Percentiles rank a stretch among this genome's conserved stretches.
These are phyloP conservation scores for Coleophora flavipennella DNA, from an alignment of 2,888 invertebrate species.

Conservation along the genomic window DNA sequence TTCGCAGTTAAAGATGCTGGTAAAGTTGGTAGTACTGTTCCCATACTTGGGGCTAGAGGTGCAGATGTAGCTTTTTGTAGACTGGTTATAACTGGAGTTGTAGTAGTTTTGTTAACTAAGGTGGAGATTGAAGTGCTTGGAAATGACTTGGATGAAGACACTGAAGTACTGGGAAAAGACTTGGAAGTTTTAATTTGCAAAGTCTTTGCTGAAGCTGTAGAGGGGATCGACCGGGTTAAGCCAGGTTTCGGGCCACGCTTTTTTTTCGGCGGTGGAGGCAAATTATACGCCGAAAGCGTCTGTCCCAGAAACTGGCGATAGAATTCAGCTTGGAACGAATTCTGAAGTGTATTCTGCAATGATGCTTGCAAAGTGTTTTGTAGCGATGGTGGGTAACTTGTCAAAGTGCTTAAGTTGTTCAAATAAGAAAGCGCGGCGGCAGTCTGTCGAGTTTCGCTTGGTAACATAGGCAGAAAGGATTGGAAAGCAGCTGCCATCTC, in stretches of 20 bases:
- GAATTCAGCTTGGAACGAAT: constrained; percentile 58
- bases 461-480: constrained; percentile 47
- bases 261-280: constrained; percentile 50
- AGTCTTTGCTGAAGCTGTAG: constrained; percentile 16
- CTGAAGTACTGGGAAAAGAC: background rate
- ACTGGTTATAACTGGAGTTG: constrained; percentile 24
- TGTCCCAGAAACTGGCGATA: constrained; percentile 53
- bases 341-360: constrained; percentile 40
- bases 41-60: constrained; percentile 48
- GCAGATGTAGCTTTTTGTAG: constrained; percentile 35
- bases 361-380: constrained; percentile 43
- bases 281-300: constrained; percentile 36
- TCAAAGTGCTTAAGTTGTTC: constrained; percentile 47
- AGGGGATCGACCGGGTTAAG: background rate
- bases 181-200: constrained; percentile 20
- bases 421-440: constrained; percentile 53
- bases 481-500: constrained; percentile 55
- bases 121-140: constrained; percentile 14
- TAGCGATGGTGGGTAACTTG: constrained; percentile 40
- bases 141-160: constrained; percentile 25
- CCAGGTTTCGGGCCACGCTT: constrained; percentile 48
- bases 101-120: constrained; percentile 25
- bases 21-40: constrained; percentile 46
- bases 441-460: constrained; percentile 50
- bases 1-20: constrained; percentile 52